Evolutionary conservation across 2,888 invertebrate species (phyloP).

Genomic region (Macropis europaea): DNA sequence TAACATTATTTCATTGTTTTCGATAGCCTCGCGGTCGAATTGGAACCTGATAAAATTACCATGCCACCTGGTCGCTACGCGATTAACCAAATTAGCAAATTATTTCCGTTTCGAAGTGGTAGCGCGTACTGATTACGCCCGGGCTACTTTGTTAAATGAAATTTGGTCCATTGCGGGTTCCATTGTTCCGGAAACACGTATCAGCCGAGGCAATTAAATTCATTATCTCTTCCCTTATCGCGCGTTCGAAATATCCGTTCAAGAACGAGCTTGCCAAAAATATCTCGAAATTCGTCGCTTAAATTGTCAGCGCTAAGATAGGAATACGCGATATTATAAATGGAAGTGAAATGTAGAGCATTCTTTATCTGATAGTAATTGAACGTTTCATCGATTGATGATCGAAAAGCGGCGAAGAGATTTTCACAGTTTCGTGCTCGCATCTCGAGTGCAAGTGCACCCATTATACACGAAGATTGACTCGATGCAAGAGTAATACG

Average conservation of each 20-base stretch:
- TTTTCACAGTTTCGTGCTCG: neutral
- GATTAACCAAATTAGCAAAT: too few species aligned
- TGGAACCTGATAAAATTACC: too few species aligned
- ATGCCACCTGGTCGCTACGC: too few species aligned
- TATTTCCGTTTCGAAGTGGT: neutral
- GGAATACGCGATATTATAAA: too few species aligned
- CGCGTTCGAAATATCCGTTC: neutral
- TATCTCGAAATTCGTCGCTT: neutral
- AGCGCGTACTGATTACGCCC: neutral
- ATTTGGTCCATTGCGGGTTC: conserved; percentile 1
- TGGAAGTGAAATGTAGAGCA: too few species aligned
- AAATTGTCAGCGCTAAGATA: too few species aligned
- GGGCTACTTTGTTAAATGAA: conserved; percentile 15
- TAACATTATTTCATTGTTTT: too few species aligned
- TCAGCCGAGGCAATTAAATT: conserved; percentile 13
- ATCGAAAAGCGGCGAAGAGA: too few species aligned
- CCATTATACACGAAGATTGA: conserved; percentile 15
- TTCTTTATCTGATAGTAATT: too few species aligned
- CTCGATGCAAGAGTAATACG: conserved; percentile 8
- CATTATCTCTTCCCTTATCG: conserved; percentile 33
- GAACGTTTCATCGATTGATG: too few species aligned
- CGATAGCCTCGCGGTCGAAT: too few species aligned
- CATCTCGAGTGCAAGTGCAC: conserved; percentile 19
- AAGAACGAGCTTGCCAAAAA: neutral
- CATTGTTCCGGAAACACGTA: neutral